phyloP scores from a whole-genome alignment of 2,797 vertebrate genomes.

The Myotis myotis region DNA sequence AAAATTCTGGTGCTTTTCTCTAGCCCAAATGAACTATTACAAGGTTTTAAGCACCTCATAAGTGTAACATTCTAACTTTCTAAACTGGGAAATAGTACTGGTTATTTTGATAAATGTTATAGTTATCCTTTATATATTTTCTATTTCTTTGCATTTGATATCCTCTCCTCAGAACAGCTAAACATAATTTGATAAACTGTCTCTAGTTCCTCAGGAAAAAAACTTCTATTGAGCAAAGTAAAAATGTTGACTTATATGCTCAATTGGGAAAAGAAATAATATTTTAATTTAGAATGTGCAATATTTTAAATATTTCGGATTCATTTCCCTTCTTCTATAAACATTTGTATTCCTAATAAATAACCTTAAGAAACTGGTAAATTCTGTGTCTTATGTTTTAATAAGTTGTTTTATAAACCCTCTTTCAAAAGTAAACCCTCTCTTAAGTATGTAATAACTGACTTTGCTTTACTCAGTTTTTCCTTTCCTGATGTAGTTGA shows the following conservation, averaged over 20 bases:
- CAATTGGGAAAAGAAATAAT: not conserved
- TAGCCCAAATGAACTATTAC: not conserved
- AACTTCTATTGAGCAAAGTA: not conserved
- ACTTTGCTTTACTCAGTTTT: not conserved
- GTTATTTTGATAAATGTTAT: not conserved
- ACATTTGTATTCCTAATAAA: not conserved
- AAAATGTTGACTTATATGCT: slow-evolving; percentile 7
- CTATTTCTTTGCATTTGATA: not conserved
- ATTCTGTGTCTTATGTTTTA: not conserved
- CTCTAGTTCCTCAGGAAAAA: not conserved
- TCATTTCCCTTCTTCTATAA: not conserved
- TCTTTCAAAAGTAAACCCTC: not conserved
- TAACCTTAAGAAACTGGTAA: not conserved
- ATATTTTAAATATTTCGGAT: slow-evolving; percentile 22
- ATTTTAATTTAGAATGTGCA: slow-evolving; percentile 11
- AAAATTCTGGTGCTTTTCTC: not conserved
- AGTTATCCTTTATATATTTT: not conserved
- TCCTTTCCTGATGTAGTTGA: not conserved
- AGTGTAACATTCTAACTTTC: not conserved
- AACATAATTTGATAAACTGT: slow-evolving; percentile 37
- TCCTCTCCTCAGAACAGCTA: not conserved
- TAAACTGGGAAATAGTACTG: not conserved
- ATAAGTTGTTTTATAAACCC: not conserved
- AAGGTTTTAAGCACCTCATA: not conserved
- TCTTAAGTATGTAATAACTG: not conserved